phyloP scores from a whole-genome alignment of 2,888 invertebrate genomes.

The Arctia plantaginis region DNA sequence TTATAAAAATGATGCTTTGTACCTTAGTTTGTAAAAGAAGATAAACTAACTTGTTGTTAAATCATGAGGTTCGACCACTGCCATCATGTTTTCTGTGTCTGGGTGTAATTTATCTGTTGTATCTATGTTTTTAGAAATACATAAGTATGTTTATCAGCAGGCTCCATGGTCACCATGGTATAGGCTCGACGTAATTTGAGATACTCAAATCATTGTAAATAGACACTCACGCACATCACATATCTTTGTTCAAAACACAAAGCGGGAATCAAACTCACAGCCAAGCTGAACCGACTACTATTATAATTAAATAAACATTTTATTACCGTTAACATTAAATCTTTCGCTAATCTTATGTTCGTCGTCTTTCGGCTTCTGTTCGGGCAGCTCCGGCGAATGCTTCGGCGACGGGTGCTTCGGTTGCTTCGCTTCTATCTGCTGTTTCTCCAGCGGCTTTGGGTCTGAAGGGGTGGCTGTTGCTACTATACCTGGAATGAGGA shows the following conservation, averaged over 20 bases:
- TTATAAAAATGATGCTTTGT: too few species aligned
- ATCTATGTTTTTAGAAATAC: too few species aligned
- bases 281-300: background rate
- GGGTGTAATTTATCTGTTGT: too few species aligned
- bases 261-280: background rate
- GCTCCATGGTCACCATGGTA: too few species aligned
- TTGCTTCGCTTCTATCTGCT: slow-evolving; percentile 37
- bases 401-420: slow-evolving; percentile 41
- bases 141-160: too few species aligned
- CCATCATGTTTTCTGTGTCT: too few species aligned
- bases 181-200: background rate
- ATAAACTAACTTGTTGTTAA: too few species aligned
- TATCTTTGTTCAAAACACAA: too few species aligned
- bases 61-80: too few species aligned
- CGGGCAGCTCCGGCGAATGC: slow-evolving; percentile 31
- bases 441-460: slow-evolving; percentile 44
- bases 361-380: slow-evolving; percentile 36
- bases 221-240: too few species aligned
- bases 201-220: background rate
- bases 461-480: slow-evolving; percentile 62
- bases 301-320: background rate
- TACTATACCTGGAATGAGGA: slow-evolving; percentile 30
- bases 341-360: slow-evolving; percentile 58
- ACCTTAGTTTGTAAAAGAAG: too few species aligned
- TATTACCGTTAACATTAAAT: slow-evolving; percentile 71